These are phyloP conservation scores for Scaptomyza montana DNA, from an alignment of 1,140 invertebrate species.

Conservation along the genomic window DNA sequence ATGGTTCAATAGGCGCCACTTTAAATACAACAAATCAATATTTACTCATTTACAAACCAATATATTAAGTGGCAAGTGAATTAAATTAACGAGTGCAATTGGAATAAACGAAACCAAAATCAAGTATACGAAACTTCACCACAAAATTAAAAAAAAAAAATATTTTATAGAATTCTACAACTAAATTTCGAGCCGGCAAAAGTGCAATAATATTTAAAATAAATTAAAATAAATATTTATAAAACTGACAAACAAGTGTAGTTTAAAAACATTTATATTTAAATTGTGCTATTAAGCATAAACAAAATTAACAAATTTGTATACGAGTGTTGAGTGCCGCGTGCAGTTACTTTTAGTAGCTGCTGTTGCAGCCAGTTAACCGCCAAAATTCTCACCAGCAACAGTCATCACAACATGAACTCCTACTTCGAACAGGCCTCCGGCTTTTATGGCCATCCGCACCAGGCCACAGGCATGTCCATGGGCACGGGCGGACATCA, in stretches of 20 bases:
- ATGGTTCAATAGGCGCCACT: slow-evolving; percentile 46
- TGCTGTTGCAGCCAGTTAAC: slow-evolving; percentile 55
- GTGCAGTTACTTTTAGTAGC: slow-evolving; percentile 48
- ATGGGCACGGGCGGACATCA: slow-evolving; percentile 88
- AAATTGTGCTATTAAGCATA: slow-evolving; percentile 11
- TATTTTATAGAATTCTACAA: slow-evolving; percentile 30
- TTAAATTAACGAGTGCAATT: slow-evolving; percentile 67
- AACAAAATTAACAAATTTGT: slow-evolving; percentile 2
- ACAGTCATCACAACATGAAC: slow-evolving; percentile 88
- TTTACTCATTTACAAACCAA: slow-evolving; percentile 25
- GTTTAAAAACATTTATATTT: background rate
- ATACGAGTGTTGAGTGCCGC: slow-evolving; percentile 33
- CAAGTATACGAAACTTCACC: slow-evolving; percentile 74
- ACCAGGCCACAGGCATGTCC: slow-evolving; percentile 87
- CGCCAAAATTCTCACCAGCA: slow-evolving; percentile 84
- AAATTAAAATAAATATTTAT: slow-evolving; percentile 15
- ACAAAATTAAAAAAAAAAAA: slow-evolving; percentile 32
- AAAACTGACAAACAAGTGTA: slow-evolving; percentile 5
- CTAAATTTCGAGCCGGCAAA: slow-evolving; percentile 32
- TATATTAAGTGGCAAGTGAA: slow-evolving; percentile 51
- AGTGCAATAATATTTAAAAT: slow-evolving; percentile 63
- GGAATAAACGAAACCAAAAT: slow-evolving; percentile 50
- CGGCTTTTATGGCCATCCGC: slow-evolving; percentile 95
- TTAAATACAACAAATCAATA: slow-evolving; percentile 35
- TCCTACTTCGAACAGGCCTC: slow-evolving; percentile 96